Evolutionary conservation across 2,888 invertebrate species (phyloP).

Genomic region (Brenthis daphne): DNA sequence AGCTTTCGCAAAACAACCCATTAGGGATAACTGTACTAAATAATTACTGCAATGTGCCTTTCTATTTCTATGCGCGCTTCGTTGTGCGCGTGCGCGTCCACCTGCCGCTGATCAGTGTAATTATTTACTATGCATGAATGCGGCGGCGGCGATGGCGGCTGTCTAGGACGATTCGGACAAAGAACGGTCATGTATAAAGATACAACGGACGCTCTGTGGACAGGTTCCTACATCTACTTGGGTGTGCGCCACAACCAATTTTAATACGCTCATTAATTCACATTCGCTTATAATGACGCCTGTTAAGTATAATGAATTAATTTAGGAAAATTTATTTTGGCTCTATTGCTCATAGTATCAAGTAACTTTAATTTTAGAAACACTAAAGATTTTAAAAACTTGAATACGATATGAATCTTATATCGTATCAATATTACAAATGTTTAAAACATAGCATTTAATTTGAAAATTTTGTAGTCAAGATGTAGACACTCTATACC

Average conservation of each 20-base stretch:
- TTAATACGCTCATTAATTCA: conserved; percentile 69
- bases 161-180: conserved; percentile 78
- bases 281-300: conserved; percentile 57
- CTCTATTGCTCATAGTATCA: too few species aligned
- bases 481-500: too few species aligned
- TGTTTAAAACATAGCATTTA: too few species aligned
- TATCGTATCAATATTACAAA: too few species aligned
- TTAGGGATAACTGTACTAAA: conserved; percentile 81
- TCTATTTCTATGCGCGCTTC: conserved; percentile 75
- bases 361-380: too few species aligned
- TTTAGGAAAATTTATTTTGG: conserved; percentile 34
- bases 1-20: conserved; percentile 81
- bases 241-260: conserved; percentile 70
- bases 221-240: conserved; percentile 72
- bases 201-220: conserved; percentile 60
- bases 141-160: conserved; percentile 60
- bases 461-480: too few species aligned
- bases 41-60: conserved; percentile 82
- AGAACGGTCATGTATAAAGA: conserved; percentile 64
- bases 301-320: conserved; percentile 54
- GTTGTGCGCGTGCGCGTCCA: conserved; percentile 70
- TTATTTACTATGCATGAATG: conserved; percentile 82
- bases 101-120: conserved; percentile 80
- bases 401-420: too few species aligned
- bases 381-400: too few species aligned